These are phyloP conservation scores for Paguma larvata DNA, from an alignment of 2,797 vertebrate species.

Conservation along the genomic window DNA sequence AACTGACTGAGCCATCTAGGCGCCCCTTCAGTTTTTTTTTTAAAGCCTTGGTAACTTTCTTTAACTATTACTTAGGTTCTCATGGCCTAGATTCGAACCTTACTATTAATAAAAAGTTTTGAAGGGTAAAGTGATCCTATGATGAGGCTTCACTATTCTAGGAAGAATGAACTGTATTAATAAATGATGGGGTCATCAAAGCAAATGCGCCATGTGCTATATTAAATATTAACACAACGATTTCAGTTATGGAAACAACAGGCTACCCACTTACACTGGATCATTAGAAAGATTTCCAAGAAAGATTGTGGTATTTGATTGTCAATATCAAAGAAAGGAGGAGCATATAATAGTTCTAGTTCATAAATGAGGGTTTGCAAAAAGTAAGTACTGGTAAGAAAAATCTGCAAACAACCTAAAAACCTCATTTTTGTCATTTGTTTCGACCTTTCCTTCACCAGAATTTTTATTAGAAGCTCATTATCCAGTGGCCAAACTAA, in stretches of 20 bases:
- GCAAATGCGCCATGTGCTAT: slow-evolving; percentile 48
- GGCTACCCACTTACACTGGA: background rate
- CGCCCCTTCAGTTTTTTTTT: background rate
- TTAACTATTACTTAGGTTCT: slow-evolving; percentile 40
- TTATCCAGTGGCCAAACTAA: slow-evolving; percentile 48
- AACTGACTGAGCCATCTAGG: no score
- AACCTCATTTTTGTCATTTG: slow-evolving; percentile 49
- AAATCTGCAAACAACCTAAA: slow-evolving; percentile 50
- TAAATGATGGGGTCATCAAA: slow-evolving; percentile 71
- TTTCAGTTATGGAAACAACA: slow-evolving; percentile 74
- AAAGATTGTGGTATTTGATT: background rate
- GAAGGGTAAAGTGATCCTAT: slow-evolving; percentile 29
- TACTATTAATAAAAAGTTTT: slow-evolving; percentile 73
- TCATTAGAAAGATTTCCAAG: slow-evolving; percentile 69
- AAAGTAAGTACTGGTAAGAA: slow-evolving; percentile 35
- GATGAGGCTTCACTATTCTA: slow-evolving; percentile 69
- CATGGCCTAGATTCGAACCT: slow-evolving; percentile 55
- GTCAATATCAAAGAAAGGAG: slow-evolving; percentile 39
- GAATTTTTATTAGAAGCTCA: slow-evolving; percentile 56
- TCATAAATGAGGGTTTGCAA: slow-evolving; percentile 21
- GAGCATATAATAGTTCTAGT: slow-evolving; percentile 3
- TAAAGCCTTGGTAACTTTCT: slow-evolving; percentile 42
- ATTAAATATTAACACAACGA: slow-evolving; percentile 75
- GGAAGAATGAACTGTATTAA: slow-evolving; percentile 75
- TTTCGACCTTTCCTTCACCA: slow-evolving; percentile 45